Percentiles rank a stretch among this genome's conserved stretches.
Evolutionary conservation across 2,113 vertebrate genomes (phyloP).

Genomic region (Alligator mississippiensis): DNA sequence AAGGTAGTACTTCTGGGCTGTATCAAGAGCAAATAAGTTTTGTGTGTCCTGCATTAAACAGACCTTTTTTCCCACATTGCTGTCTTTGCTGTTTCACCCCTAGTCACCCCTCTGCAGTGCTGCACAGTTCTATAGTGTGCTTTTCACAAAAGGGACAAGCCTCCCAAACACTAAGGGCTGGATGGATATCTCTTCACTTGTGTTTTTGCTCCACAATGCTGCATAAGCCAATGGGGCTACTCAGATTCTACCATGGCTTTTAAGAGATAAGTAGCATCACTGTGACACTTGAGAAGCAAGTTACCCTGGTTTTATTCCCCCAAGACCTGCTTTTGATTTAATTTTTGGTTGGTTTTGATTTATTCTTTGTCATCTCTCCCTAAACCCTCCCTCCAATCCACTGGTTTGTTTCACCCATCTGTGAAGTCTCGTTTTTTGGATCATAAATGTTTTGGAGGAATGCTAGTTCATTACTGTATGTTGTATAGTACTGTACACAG

Average conservation of each 20-base stretch:
- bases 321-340: neutral
- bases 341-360: neutral
- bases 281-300: too few relatives aligned
- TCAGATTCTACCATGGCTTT: fast-evolving
- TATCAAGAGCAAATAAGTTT: neutral
- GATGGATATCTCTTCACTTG: neutral
- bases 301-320: too few relatives aligned
- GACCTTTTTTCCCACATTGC: fast-evolving
- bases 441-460: neutral
- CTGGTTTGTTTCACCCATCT: neutral
- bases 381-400: neutral
- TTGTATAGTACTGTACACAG: neutral
- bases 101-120: neutral
- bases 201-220: neutral
- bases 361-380: neutral
- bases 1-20: fast-evolving
- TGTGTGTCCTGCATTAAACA: neutral
- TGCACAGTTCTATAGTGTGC: neutral
- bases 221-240: neutral
- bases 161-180: neutral
- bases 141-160: neutral
- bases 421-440: neutral
- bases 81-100: neutral
- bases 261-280: neutral
- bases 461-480: neutral